Conservation (phyloP, 2,797 vertebrate species). For the Sciaenops ocellatus region DNA sequence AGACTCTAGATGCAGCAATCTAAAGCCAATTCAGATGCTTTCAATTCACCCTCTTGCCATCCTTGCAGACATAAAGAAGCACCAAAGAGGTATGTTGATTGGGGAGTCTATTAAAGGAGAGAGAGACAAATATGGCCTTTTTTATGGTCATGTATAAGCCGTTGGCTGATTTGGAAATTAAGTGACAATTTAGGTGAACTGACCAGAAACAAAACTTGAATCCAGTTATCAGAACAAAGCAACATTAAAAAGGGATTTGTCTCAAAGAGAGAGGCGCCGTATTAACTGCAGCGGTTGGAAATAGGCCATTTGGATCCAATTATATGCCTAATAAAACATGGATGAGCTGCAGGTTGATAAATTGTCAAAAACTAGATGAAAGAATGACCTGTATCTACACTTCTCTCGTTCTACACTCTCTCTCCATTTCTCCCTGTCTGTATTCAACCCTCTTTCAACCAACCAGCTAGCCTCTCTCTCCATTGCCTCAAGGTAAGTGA, state of each 20-base stretch:
- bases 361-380: slow-evolving; percentile 48
- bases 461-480: neutral
- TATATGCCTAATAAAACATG: slow-evolving; percentile 66
- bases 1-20: slow-evolving; percentile 50
- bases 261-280: neutral
- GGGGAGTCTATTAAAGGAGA: neutral
- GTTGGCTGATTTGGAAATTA: slow-evolving; percentile 49
- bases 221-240: slow-evolving; percentile 1
- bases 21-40: slow-evolving; percentile 79
- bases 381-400: slow-evolving; percentile 33
- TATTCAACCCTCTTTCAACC: slow-evolving; percentile 26
- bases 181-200: slow-evolving; percentile 18
- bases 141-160: slow-evolving; percentile 37
- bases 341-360: slow-evolving; percentile 59
- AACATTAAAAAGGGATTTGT: neutral
- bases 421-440: slow-evolving; percentile 12
- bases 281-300: slow-evolving; percentile 29
- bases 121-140: neutral
- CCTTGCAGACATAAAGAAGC: slow-evolving; percentile 41
- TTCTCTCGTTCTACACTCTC: neutral
- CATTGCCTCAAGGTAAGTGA: slow-evolving; percentile 47
- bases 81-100: slow-evolving; percentile 30
- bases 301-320: slow-evolving; percentile 56
- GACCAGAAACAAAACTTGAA: slow-evolving; percentile 10
- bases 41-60: slow-evolving; percentile 66